Evolutionary conservation across 2,797 vertebrate genomes (phyloP).

Genomic region (Gambelia wislizenii): DNA sequence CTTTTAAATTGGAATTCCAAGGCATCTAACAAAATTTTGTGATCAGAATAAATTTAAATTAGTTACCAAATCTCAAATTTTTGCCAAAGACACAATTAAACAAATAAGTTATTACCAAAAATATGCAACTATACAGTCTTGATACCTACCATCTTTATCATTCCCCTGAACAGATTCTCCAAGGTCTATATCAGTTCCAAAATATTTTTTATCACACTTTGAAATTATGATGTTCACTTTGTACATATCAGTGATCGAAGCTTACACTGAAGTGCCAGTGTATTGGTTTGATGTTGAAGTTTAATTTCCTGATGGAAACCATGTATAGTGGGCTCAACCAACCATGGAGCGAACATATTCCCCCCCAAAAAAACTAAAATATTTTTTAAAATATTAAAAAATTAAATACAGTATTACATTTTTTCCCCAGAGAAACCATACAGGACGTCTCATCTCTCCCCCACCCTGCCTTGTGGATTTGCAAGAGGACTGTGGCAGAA

Average conservation of each 20-base stretch:
- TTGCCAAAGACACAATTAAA: not conserved
- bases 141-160: not conserved
- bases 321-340: too few relatives aligned
- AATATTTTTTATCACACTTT: not conserved
- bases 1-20: not conserved
- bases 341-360: too few relatives aligned
- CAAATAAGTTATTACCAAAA: not conserved
- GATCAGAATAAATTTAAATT: not conserved
- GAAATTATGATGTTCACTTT: not conserved
- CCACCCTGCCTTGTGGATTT: too few relatives aligned
- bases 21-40: not conserved
- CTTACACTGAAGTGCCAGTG: not conserved
- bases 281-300: not conserved
- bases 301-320: not conserved
- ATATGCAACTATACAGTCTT: not conserved
- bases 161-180: not conserved
- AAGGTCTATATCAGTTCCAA: not conserved
- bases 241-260: not conserved
- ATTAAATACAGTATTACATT: too few relatives aligned
- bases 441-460: too few relatives aligned
- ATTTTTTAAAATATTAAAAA: too few relatives aligned
- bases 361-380: too few relatives aligned
- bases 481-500: too few relatives aligned
- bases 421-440: too few relatives aligned
- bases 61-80: not conserved